These are phyloP conservation scores for Acipenser oxyrinchus DNA, from an alignment of 2,797 vertebrate species.

Conservation along the genomic window DNA sequence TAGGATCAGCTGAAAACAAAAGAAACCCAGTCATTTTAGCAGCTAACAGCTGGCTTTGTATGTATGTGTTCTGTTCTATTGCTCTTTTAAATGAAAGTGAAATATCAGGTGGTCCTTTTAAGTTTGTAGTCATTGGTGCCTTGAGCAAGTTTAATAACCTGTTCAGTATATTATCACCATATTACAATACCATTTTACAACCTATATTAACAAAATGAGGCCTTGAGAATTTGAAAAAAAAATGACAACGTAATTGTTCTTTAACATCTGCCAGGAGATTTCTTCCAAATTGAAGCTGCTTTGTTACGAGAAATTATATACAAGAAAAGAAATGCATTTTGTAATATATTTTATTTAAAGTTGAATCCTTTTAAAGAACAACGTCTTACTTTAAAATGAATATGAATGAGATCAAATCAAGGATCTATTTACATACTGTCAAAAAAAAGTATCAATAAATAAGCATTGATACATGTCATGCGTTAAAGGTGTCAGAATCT, in stretches of 20 bases:
- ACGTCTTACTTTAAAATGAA: background rate
- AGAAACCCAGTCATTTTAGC: constrained; percentile 44
- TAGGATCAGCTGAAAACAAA: constrained; percentile 64
- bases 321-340: background rate
- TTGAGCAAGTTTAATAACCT: constrained; percentile 42
- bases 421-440: background rate
- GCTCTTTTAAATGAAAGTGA: constrained; percentile 43
- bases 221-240: constrained; percentile 19
- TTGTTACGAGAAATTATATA: constrained; percentile 3
- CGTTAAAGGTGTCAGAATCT: background rate
- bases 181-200: constrained; percentile 33
- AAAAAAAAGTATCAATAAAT: background rate
- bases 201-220: constrained; percentile 21
- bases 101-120: constrained; percentile 37
- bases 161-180: constrained; percentile 35
- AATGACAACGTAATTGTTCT: constrained; percentile 20
- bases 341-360: background rate
- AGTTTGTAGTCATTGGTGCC: constrained; percentile 44
- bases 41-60: constrained; percentile 59
- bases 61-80: constrained; percentile 42
- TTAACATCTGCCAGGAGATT: constrained; percentile 24
- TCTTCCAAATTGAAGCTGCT: constrained; percentile 14
- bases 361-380: constrained; percentile 33
- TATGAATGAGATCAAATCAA: background rate
- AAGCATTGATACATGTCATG: background rate